Base-by-base conservation (phyloP, 2,113 vertebrate genomes). In the Merops nubicus region DNA sequence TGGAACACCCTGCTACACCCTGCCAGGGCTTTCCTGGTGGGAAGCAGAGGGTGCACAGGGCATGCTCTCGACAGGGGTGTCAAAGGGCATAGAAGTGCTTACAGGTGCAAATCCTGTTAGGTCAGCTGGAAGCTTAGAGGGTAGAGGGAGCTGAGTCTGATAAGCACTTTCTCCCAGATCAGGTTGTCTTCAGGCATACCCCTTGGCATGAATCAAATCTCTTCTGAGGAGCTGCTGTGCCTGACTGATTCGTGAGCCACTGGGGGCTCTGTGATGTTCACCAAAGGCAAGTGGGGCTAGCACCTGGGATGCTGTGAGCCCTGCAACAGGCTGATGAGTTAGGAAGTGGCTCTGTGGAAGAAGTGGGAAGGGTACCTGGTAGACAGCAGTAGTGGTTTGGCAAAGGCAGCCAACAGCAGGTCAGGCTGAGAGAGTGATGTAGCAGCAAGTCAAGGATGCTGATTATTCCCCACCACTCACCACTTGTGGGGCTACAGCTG, bases 21-120 rank as follows among this genome's bases (percentile, higher is more conserved):
- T 0, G 0, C n/a, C 56, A 54, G 19, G 15, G 42, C 5, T 4
- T 57, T 25, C 28, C 4, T 1, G 29, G 79, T 12, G 25, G 54
- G 77, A 64, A 43, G 34, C 6, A 6, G 45, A 64, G 36, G 12
- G 26, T 15, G 25, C 25, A 15, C 6, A 2, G 48, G 33, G 11
- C 16, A 15, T 20, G 7, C n/a, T 60, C n/a, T 87, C 33, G 22
- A 54, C 0, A 0, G 34, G 25, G 7, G 3, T 42, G 10, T 51
- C 48, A 53, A 50, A 40, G 34, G 42, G 6, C 6, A 0, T 8
- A 19, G n/a, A 8, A 7, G 9, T 47, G 19, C 34, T 57, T 54
- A 28, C 29, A 78, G 42, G 34, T 74, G 19, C 31, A 73, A 29
- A 22, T 85, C 64, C 45, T 70, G 31, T 21, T 62, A 65, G 25